Conservation (phyloP, 2,113 vertebrate genomes). For the Xiphorhynchus elegans region DNA sequence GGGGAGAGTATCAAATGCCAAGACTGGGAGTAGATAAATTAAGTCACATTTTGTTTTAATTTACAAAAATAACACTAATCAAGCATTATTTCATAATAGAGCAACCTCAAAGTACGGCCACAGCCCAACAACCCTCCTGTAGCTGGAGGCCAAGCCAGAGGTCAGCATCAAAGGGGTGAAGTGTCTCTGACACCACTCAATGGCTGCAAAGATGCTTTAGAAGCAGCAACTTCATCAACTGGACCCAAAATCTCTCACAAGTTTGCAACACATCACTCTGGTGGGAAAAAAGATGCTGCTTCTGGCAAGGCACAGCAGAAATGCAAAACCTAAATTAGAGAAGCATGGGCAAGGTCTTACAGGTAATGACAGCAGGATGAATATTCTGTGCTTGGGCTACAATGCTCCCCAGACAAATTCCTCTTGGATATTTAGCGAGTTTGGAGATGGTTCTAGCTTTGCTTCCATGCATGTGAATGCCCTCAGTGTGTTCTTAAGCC, state of each 20-base stretch:
- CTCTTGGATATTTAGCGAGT: neutral
- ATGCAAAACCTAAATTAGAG: neutral
- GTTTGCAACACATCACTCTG: neutral
- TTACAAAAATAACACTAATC: constrained; percentile 77
- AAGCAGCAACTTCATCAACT: neutral
- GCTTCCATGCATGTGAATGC: neutral
- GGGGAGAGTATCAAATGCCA: neutral
- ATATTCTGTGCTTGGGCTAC: neutral
- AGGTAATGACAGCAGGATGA: neutral
- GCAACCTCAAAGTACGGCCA: constrained; percentile 62
- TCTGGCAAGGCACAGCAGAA: neutral
- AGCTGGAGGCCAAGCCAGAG: neutral
- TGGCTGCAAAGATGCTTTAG: neutral
- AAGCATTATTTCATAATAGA: constrained; percentile 69
- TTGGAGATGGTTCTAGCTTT: neutral
- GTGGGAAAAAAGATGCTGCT: neutral
- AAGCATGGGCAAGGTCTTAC: neutral
- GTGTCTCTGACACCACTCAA: neutral
- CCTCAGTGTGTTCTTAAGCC: neutral
- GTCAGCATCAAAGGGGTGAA: neutral
- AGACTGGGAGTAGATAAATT: constrained; percentile 68
- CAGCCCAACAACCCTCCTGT: neutral
- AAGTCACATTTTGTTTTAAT: constrained; percentile 22
- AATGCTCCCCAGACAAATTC: neutral
- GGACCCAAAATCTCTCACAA: neutral